Evolutionary conservation across 2,888 invertebrate species (phyloP).

Genomic region (Sussaba pulchella): DNA sequence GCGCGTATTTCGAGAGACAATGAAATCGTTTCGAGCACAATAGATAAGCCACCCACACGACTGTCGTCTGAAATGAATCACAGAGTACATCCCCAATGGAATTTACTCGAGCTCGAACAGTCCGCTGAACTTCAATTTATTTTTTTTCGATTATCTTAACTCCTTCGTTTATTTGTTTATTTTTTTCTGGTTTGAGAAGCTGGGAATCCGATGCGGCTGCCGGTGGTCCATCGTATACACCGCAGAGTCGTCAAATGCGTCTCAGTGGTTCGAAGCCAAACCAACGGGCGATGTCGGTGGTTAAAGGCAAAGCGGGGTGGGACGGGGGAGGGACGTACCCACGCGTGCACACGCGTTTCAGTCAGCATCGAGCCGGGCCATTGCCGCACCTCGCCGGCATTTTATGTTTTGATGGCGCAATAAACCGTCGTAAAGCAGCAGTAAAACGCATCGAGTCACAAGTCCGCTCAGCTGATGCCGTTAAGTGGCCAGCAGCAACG

Average conservation of each 20-base stretch:
- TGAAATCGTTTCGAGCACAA: conserved; percentile 19
- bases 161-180: not conserved
- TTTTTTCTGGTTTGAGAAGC: not conserved
- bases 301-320: conserved; percentile 76
- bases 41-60: conserved; percentile 8
- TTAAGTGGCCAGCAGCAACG: conserved; percentile 81
- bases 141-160: not conserved
- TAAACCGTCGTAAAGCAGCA: conserved; percentile 84
- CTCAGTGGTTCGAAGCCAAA: conserved; percentile 43
- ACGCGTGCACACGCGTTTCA: conserved; percentile 80
- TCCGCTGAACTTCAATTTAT: not conserved
- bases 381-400: conserved; percentile 76
- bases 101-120: conserved; percentile 28
- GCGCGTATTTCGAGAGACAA: conserved; percentile 24
- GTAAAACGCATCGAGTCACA: conserved; percentile 84
- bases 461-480: conserved; percentile 83
- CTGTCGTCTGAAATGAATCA: conserved; percentile 5
- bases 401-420: conserved; percentile 85
- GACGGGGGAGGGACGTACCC: conserved; percentile 73
- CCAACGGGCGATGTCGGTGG: conserved; percentile 71
- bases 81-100: conserved; percentile 1
- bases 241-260: conserved; percentile 74
- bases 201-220: not conserved
- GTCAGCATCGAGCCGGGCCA: conserved; percentile 31
- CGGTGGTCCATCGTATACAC: conserved; percentile 39